Percentiles rank a stretch among this genome's conserved stretches.
Evolutionary conservation across 2,888 invertebrate genomes (phyloP).

Genomic region (Lasioglossum morio): DNA sequence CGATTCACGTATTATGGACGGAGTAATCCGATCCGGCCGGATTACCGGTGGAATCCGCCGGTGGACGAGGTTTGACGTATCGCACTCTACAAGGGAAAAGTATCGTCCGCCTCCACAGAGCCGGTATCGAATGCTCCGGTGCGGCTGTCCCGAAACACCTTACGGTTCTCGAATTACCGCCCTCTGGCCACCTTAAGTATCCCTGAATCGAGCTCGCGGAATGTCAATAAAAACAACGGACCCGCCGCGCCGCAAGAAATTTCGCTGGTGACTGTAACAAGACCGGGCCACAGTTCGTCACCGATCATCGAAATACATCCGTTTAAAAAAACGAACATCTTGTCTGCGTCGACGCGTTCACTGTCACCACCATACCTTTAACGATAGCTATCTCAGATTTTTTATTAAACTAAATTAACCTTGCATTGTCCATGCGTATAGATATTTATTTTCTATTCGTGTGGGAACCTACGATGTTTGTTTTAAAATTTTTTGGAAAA

Average conservation of each 20-base stretch:
- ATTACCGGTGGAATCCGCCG: conserved; percentile 60
- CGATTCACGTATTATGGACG: conserved; percentile 64
- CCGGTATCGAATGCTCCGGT: conserved; percentile 67
- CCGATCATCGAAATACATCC: conserved; percentile 10
- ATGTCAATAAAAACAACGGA: conserved; percentile 62
- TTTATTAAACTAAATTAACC: background rate
- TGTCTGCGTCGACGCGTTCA: background rate
- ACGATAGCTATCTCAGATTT: background rate
- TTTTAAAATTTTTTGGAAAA: too few relatives aligned
- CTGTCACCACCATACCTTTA: background rate
- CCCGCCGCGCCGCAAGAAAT: conserved; percentile 47
- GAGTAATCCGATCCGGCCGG: conserved; percentile 68
- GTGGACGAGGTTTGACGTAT: conserved; percentile 65
- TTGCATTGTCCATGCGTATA: too few relatives aligned
- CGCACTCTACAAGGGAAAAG: conserved; percentile 55
- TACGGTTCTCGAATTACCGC: conserved; percentile 71
- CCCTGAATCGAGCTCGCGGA: conserved; percentile 58
- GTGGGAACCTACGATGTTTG: too few relatives aligned
- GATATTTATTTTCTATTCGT: too few relatives aligned
- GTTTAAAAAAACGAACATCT: background rate
- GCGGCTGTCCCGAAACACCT: conserved; percentile 65
- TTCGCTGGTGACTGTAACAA: conserved; percentile 34
- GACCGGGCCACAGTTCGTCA: conserved; percentile 18
- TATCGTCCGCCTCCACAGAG: conserved; percentile 68
- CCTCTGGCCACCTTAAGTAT: conserved; percentile 61